A percentile compares a stretch with the other conserved stretches of the same genome.
These are phyloP conservation scores for Drosophila bifasciata DNA, from an alignment of 1,140 invertebrate genomes.

Conservation along the genomic window DNA sequence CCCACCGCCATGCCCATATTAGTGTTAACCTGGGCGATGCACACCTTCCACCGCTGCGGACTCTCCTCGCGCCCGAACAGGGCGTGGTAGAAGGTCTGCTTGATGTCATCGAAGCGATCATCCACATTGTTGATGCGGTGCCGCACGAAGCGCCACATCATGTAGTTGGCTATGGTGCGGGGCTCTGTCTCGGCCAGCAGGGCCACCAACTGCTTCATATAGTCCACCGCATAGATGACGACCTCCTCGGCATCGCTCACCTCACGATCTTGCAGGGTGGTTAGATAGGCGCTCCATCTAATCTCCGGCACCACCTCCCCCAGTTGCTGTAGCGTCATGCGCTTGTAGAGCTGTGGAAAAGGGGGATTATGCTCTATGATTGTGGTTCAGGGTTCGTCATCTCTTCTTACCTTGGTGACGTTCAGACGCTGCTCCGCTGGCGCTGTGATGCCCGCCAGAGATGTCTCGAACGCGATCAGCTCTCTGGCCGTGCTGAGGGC, in stretches of 20 bases:
- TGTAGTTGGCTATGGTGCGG: conserved; percentile 88
- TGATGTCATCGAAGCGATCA: conserved; percentile 89
- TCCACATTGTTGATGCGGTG: conserved; percentile 94
- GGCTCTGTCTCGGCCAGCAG: conserved; percentile 84
- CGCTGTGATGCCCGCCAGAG: conserved; percentile 86
- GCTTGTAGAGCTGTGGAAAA: conserved; percentile 87
- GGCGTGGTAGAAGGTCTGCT: conserved; percentile 89
- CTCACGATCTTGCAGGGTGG: conserved; percentile 91
- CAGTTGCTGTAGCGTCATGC: conserved; percentile 90
- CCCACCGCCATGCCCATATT: conserved; percentile 97
- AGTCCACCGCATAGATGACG: conserved; percentile 85
- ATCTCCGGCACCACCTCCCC: conserved; percentile 89
- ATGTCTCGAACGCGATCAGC: conserved; percentile 92
- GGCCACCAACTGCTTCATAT: conserved; percentile 84
- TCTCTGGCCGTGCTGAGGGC: conserved; percentile 89
- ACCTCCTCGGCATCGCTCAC: conserved; percentile 84
- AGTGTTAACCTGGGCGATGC: conserved; percentile 90
- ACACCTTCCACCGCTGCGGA: conserved; percentile 97
- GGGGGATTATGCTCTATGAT: conserved; percentile 71
- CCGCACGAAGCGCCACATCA: conserved; percentile 94
- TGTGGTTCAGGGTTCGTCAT: no score
- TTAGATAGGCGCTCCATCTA: conserved; percentile 91
- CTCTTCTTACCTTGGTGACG: conserved; percentile 84
- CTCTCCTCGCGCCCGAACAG: conserved; percentile 90
- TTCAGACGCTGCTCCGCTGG: conserved; percentile 92